phyloP scores from a whole-genome alignment of 2,797 vertebrate genomes.

The Pogonophryne albipinna region DNA sequence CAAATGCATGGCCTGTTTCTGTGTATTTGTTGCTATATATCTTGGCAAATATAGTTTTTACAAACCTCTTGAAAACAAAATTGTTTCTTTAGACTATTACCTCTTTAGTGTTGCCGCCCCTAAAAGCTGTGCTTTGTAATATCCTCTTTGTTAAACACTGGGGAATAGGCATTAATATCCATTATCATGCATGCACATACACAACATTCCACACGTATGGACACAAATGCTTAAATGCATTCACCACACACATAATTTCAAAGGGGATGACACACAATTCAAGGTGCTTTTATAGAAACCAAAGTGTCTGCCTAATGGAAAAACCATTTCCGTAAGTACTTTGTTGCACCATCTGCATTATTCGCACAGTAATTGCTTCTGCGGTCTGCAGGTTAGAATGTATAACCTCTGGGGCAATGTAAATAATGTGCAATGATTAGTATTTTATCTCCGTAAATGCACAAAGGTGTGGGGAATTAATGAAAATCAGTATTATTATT shows the following conservation, averaged over 20 bases:
- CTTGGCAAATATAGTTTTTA: slow-evolving; percentile 6
- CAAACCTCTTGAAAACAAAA: slow-evolving; percentile 16
- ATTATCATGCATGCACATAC: slow-evolving; percentile 24
- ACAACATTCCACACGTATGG: slow-evolving; percentile 29
- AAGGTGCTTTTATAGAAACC: slow-evolving; percentile 73
- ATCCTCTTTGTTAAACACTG: slow-evolving; percentile 36
- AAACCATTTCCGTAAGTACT: slow-evolving; percentile 83
- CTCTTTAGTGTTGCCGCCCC: slow-evolving; percentile 12
- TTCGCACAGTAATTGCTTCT: slow-evolving; percentile 80
- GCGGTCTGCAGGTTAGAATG: slow-evolving; percentile 70
- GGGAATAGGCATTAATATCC: slow-evolving; percentile 35
- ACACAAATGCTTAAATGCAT: slow-evolving; percentile 42
- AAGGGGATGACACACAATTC: slow-evolving; percentile 51
- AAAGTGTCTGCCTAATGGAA: slow-evolving; percentile 82
- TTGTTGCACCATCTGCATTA: slow-evolving; percentile 82
- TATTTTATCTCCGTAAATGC: slow-evolving; percentile 56
- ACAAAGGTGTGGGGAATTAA: slow-evolving; percentile 44
- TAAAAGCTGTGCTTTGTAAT: slow-evolving; percentile 38
- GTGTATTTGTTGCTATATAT: background rate
- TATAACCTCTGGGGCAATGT: slow-evolving; percentile 65
- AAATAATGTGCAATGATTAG: slow-evolving; percentile 66
- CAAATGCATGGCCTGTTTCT: slow-evolving; percentile 28
- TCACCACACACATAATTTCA: slow-evolving; percentile 27
- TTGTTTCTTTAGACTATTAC: background rate
- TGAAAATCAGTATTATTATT: slow-evolving; percentile 45